Evolutionary conservation across 2,113 vertebrate species (phyloP).

Genomic region (Eudyptes chrysolophus): DNA sequence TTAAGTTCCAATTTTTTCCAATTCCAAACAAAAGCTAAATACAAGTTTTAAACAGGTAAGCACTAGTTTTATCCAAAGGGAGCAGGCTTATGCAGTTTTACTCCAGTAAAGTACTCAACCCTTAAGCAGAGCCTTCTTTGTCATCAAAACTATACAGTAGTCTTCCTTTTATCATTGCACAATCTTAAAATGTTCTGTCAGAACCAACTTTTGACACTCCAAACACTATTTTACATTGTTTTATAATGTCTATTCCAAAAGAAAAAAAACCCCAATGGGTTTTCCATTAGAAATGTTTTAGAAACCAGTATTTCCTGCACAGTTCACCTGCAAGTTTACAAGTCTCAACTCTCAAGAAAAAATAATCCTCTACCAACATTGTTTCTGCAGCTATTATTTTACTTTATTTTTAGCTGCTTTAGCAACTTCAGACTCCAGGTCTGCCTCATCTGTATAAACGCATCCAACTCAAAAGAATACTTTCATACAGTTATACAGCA

Average conservation of each 20-base stretch:
- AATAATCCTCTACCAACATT: slow-evolving; percentile 73
- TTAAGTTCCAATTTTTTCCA: slow-evolving; percentile 78
- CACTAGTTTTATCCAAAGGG: slow-evolving; percentile 81
- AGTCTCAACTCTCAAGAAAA: slow-evolving; percentile 74
- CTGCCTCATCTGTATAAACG: slow-evolving; percentile 70
- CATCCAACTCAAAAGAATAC: slow-evolving; percentile 74
- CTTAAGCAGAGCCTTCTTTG: slow-evolving; percentile 81
- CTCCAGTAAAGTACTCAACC: slow-evolving; percentile 83
- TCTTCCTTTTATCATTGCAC: slow-evolving; percentile 84
- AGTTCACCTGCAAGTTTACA: slow-evolving; percentile 81
- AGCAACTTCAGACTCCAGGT: slow-evolving; percentile 81
- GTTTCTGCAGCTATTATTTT: slow-evolving; percentile 78
- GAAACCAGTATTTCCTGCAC: slow-evolving; percentile 89
- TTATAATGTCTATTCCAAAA: slow-evolving; percentile 69
- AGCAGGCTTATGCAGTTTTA: slow-evolving; percentile 86
- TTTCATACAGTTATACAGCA: slow-evolving; percentile 80
- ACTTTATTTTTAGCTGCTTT: slow-evolving; percentile 72
- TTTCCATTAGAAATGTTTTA: slow-evolving; percentile 77
- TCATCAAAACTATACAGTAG: slow-evolving; percentile 82
- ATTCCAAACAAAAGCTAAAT: slow-evolving; percentile 86
- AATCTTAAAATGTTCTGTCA: slow-evolving; percentile 77
- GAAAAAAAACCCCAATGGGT: slow-evolving; percentile 34
- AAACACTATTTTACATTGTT: slow-evolving; percentile 75
- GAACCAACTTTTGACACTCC: slow-evolving; percentile 77
- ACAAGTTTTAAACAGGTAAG: slow-evolving; percentile 83